Base-by-base conservation (phyloP, 2,888 invertebrate species). In the Mystacides longicornis region DNA sequence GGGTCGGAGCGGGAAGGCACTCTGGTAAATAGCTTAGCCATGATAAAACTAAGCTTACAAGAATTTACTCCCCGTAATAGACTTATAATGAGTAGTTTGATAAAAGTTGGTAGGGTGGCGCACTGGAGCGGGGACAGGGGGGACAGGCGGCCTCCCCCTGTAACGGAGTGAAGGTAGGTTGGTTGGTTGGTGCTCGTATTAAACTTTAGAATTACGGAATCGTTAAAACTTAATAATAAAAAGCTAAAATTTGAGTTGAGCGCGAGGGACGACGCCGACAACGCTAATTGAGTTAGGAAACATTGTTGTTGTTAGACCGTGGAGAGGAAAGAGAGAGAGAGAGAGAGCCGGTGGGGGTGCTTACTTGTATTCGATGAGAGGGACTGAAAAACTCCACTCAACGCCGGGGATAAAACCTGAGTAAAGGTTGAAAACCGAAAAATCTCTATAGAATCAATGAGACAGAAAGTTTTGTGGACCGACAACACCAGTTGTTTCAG, bases 211-310 rank as follows among this genome's bases (percentile, higher is more conserved):
- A 60, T 60, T 62, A 59, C 57, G 59, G 56, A 59, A 57, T 61
- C 61, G 61, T 61, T 61, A 61, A 61, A 61, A 61, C 61, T 61
- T 61, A 61, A 61, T 58, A 58, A 58, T 61, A 61, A 61, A 61
- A 61, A 61, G 61, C 61, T 59, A 58, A 61, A 59, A 60, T 56
- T 59, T 57, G 55, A 57, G 57, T 54, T 52, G 57, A 37, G 14
- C 14, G 52, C 46, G 37, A 20, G 27, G 51, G 54, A 18, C 19
- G 50, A 19, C 55, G 56, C 57, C 54, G 55, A 59, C n/a, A n/a
- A n/a, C 56, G 57, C 57, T 61, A 59, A 59, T 59, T 57, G 54
- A 61, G 59, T 59, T 57, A 55, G 57, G 52, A 55, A 37, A 37
- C 37, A 37, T 3, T 37, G 37, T 37, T 37, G 37, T 37, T 14